A percentile compares a stretch with the other conserved stretches of the same genome.
Evolutionary conservation across 2,888 invertebrate genomes (phyloP).

Genomic region (Dolichomitus sp.): DNA sequence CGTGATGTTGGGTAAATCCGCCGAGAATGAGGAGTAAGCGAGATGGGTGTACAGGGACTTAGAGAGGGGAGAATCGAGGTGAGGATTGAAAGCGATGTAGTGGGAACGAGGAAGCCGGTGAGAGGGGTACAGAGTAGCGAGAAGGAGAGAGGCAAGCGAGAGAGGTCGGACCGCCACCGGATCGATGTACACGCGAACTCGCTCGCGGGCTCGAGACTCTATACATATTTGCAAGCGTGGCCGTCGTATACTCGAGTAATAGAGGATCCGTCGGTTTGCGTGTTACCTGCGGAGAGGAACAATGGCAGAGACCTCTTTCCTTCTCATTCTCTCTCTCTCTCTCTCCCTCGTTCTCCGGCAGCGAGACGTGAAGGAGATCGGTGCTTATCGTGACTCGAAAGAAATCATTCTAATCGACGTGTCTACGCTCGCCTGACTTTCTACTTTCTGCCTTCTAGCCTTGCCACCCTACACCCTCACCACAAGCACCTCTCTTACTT

Average conservation of each 20-base stretch:
- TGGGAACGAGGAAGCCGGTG: constrained; percentile 21
- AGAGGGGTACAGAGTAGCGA: constrained; percentile 47
- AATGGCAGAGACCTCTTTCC: constrained; percentile 38
- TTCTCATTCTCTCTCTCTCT: constrained; percentile 12
- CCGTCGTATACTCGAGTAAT: constrained; percentile 55
- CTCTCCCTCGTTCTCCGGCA: background rate
- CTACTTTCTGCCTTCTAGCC: background rate
- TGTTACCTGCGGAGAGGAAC: constrained; percentile 51
- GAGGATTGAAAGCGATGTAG: constrained; percentile 66
- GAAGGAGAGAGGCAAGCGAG: constrained; percentile 59
- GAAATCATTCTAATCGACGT: constrained; percentile 69
- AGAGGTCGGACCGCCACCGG: constrained; percentile 68
- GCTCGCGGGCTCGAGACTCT: constrained; percentile 53
- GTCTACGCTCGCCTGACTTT: constrained; percentile 54
- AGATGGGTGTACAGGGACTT: constrained; percentile 36
- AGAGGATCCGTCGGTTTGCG: constrained; percentile 61
- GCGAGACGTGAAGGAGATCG: constrained; percentile 47
- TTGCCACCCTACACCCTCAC: background rate
- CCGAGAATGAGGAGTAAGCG: constrained; percentile 62
- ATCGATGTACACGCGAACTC: constrained; percentile 79
- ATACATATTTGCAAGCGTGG: constrained; percentile 63
- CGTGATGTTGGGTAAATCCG: constrained; percentile 71
- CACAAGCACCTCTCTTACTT: constrained; percentile 6
- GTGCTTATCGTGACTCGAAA: constrained; percentile 64
- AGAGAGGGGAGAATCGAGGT: constrained; percentile 58